These are phyloP conservation scores for Zeus faber DNA, from an alignment of 2,113 vertebrate species.

Conservation along the genomic window DNA sequence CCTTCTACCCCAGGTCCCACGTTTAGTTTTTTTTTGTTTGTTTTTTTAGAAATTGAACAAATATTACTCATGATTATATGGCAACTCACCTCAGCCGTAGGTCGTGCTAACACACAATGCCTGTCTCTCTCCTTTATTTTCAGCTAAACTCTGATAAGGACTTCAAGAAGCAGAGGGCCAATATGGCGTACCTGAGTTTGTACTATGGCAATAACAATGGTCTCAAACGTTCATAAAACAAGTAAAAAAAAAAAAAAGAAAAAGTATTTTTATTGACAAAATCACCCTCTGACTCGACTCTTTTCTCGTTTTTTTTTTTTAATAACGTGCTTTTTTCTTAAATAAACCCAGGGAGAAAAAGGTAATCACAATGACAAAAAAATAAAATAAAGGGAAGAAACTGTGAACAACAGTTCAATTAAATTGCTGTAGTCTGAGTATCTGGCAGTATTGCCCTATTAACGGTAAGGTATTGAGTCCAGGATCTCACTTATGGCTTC, in stretches of 20 bases:
- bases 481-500: no score
- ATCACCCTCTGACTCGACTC: no score
- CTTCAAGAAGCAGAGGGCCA: slow-evolving; percentile 69
- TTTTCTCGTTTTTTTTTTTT: no score
- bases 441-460: no score
- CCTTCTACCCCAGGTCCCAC: not conserved
- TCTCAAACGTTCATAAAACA: not conserved
- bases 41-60: not conserved
- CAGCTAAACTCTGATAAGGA: slow-evolving; percentile 78
- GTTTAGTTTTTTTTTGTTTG: not conserved
- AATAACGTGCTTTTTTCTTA: no score
- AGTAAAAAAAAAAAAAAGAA: not conserved
- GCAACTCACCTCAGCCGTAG: not conserved
- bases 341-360: no score
- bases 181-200: slow-evolving; percentile 74
- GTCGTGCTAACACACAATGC: not conserved
- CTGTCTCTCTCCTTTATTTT: slow-evolving; percentile 27
- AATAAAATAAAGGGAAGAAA: no score
- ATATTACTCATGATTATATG: not conserved
- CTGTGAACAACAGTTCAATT: no score
- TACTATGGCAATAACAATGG: slow-evolving; percentile 35
- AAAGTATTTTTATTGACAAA: no score
- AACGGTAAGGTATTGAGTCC: no score
- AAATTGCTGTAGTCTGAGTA: no score
- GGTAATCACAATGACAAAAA: no score